Conservation (phyloP, 2,113 vertebrate species). For the Ailurus styani region DNA sequence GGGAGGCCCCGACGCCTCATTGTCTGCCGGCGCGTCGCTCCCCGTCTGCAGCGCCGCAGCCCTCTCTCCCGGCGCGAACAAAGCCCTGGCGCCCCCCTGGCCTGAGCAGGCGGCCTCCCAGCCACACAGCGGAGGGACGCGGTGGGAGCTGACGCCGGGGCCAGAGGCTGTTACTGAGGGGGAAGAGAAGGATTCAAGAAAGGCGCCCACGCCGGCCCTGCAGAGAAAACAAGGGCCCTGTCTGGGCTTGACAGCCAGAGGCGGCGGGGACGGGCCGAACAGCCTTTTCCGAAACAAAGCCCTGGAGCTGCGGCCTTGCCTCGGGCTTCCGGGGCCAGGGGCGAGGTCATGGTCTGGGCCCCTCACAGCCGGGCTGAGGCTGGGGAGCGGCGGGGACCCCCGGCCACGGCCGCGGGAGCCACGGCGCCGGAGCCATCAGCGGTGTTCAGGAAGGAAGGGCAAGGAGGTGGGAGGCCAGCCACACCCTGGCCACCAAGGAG, state of each 20-base stretch:
- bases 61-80: conserved; percentile 40
- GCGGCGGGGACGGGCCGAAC: neutral
- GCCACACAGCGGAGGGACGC: neutral
- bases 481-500: neutral
- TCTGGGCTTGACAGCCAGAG: neutral
- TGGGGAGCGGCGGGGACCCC: neutral
- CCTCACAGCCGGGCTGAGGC: neutral
- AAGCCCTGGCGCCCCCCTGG: neutral
- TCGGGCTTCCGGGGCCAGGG: neutral
- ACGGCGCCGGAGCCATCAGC: neutral
- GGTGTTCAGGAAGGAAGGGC: neutral
- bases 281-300: neutral
- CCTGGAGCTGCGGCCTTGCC: neutral
- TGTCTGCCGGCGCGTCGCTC: conserved; percentile 11
- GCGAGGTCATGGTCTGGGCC: neutral
- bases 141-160: neutral
- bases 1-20: conserved; percentile 40
- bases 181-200: neutral
- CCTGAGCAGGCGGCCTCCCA: neutral
- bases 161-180: neutral
- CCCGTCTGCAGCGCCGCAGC: conserved; percentile 33
- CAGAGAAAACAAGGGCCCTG: neutral
- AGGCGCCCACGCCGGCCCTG: neutral
- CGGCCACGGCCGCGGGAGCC: neutral
- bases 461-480: neutral